Evolutionary conservation across 2,113 vertebrate species (phyloP), one percentile per base, ranked within the genome.

Genomic region (Verasper variegatus): DNA sequence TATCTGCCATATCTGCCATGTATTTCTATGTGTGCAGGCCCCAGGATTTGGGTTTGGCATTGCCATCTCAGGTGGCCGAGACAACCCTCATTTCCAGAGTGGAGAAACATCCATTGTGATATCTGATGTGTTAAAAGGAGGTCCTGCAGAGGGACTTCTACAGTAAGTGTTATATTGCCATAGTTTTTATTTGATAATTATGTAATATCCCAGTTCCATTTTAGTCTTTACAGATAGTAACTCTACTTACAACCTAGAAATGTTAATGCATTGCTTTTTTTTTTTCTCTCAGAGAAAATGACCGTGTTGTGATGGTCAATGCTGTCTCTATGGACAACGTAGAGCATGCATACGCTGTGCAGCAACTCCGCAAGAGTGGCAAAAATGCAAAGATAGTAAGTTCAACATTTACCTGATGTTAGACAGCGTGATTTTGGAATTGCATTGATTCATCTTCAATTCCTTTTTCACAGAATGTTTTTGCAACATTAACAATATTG

Each of bases 321-420:
- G 97, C 96, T 0, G 98, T 99, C 81, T 98, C 98, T 9, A 98
- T 99, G 98, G 98, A 99, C 92, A 99, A 99, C 3, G 98, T 99
- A 10, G 98, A 99, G 72, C 98, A 99, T 81, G 96, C 97, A 0
- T 98, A 99, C 75, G 98, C 98, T 78, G 98, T 99, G 84, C 97
- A 99, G 89, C 98, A 99, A 78, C 94, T 99, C 71, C 95, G 98
- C 82, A 99, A 99, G 93, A 99, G 97, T 77, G 98, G 98, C 77
- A 99, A 99, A 94, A 98, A 98, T 87, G 98, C 97, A 93, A 98
- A 97, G 93, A 98, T 99, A 56, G 98, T 99, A 94, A 98, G 98
- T 93, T 59, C 13, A 31, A 64, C 11, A 17, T 47, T 35, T 21
- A 8, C 11, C 0, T 56, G 17, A 49, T 42, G 37, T 40, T 35